These are phyloP conservation scores for Glaucomys volans DNA, from an alignment of 2,113 vertebrate genomes.

Conservation along the genomic window DNA sequence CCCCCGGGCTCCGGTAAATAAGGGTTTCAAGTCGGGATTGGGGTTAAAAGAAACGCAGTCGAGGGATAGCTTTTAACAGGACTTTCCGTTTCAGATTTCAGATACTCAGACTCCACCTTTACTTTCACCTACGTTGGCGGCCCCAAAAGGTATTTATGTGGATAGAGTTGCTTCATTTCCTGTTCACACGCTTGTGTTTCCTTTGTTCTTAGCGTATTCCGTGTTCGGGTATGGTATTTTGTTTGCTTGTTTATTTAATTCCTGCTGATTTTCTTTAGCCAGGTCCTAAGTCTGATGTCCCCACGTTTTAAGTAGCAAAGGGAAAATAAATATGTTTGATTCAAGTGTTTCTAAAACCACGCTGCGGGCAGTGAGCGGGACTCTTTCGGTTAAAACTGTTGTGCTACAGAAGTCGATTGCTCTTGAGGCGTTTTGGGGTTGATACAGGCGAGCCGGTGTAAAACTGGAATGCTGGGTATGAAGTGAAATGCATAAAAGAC, in stretches of 20 bases:
- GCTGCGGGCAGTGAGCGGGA: background rate
- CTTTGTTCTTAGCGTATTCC: slow-evolving; percentile 75
- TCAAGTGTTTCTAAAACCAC: background rate
- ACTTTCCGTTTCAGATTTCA: slow-evolving; percentile 92
- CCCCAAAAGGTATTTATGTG: slow-evolving; percentile 91
- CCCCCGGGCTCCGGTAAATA: background rate
- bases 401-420: background rate
- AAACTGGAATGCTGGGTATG: background rate
- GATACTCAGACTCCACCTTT: slow-evolving; percentile 94
- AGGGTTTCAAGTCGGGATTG: background rate
- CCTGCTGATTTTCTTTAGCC: background rate
- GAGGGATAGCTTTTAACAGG: slow-evolving; percentile 48
- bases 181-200: slow-evolving; percentile 72
- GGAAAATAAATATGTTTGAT: background rate
- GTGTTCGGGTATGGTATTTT: background rate
- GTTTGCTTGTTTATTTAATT: background rate
- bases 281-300: background rate
- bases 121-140: slow-evolving; percentile 93
- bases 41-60: background rate
- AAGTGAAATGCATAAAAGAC: background rate
- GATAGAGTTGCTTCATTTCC: slow-evolving; percentile 78
- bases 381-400: background rate
- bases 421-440: background rate
- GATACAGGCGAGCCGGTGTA: background rate
- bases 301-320: background rate